A percentile compares a stretch with the other conserved stretches of the same genome.
Evolutionary conservation across 2,113 vertebrate genomes (phyloP).

Genomic region (Antigone vipio): DNA sequence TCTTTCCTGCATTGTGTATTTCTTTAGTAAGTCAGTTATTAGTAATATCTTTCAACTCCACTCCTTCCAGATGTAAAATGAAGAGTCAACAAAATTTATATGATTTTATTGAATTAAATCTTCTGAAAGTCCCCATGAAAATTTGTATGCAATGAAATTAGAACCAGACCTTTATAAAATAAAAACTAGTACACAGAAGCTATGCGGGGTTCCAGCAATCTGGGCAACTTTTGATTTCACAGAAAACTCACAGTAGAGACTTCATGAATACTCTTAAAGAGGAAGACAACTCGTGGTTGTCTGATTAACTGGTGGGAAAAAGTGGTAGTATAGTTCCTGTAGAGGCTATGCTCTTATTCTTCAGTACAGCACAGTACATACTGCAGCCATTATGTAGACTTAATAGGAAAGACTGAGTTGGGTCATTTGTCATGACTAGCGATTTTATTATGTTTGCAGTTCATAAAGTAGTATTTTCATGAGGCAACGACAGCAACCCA

Average conservation of each 20-base stretch:
- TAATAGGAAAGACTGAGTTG: not conserved
- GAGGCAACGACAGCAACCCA: not conserved
- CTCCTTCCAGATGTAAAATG: not conserved
- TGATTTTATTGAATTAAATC: not conserved
- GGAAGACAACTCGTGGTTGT: not conserved
- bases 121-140: not conserved
- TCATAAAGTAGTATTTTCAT: not conserved
- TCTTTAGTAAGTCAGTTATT: not conserved
- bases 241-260: not conserved
- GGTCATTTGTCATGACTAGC: not conserved
- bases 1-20: not conserved
- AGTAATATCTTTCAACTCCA: not conserved
- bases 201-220: not conserved
- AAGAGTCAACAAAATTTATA: not conserved
- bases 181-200: not conserved
- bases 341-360: not conserved
- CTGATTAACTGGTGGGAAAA: not conserved
- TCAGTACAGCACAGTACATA: not conserved
- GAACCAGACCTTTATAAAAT: not conserved
- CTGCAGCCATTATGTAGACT: not conserved
- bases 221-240: not conserved
- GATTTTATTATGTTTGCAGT: not conserved
- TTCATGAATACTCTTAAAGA: not conserved
- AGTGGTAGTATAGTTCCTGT: not conserved
- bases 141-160: not conserved